Evolutionary conservation across 35 echinoderm and acorn worm genomes (phyloP).

Genomic region (Ophiothrix spiculata): DNA sequence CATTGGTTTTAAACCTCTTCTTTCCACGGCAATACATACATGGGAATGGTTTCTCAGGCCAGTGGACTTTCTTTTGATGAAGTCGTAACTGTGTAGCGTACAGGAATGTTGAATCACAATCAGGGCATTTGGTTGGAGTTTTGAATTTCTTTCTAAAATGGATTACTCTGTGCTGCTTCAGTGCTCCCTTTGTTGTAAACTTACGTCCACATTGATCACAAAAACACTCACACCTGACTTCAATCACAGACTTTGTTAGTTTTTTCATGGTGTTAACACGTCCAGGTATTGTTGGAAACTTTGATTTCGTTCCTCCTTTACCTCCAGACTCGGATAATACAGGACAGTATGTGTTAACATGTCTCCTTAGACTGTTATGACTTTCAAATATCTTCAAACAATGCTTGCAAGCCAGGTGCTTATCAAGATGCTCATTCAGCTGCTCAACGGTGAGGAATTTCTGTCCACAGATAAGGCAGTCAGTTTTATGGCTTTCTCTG

Average conservation of each 20-base stretch:
- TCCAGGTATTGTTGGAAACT: not conserved
- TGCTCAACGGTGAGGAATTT: not conserved
- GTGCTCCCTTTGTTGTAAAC: not conserved
- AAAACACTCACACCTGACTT: constrained; percentile 3
- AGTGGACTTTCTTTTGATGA: not conserved
- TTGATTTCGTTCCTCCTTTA: not conserved
- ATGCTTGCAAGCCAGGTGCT: not conserved
- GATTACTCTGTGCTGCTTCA: not conserved
- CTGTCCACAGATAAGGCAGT: not conserved
- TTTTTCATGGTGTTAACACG: not conserved
- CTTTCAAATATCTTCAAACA: too few species aligned
- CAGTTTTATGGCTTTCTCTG: not conserved
- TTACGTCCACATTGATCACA: not conserved
- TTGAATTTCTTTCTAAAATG: not conserved
- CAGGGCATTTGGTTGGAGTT: not conserved
- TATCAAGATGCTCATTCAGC: not conserved
- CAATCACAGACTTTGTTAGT: too few species aligned
- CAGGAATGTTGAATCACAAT: not conserved
- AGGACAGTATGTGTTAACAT: too few species aligned
- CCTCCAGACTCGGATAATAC: too few species aligned
- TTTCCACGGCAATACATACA: constrained; percentile 2
- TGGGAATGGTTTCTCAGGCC: not conserved
- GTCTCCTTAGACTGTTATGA: too few species aligned
- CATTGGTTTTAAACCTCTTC: not conserved
- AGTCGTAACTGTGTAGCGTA: not conserved